phyloP scores from a whole-genome alignment of 2,888 invertebrate species.

The Tachina lurida region DNA sequence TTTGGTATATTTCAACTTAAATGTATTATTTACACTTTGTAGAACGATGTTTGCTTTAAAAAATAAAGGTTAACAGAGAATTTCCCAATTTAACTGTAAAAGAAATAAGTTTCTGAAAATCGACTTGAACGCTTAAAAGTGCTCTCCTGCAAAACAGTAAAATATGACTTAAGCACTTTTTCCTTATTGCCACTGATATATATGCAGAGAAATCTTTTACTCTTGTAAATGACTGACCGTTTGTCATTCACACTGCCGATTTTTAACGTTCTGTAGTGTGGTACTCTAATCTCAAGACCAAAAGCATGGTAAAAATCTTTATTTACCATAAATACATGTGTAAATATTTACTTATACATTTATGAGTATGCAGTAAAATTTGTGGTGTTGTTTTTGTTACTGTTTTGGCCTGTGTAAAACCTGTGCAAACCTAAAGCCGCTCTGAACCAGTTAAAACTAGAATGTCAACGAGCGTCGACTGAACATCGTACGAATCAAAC shows the following conservation, averaged over 20 bases:
- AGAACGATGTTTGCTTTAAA: too few relatives aligned
- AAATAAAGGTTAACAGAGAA: too few relatives aligned
- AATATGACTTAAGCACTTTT: too few relatives aligned
- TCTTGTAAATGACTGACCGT: background rate
- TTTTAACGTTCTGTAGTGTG: slow-evolving; percentile 30
- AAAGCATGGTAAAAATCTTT: slow-evolving; percentile 64
- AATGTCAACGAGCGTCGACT: slow-evolving; percentile 50
- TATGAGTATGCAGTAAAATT: slow-evolving; percentile 40
- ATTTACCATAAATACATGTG: slow-evolving; percentile 40
- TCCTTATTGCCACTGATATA: too few relatives aligned
- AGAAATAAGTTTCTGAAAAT: too few relatives aligned
- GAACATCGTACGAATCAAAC: slow-evolving; percentile 49
- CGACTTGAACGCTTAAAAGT: too few relatives aligned
- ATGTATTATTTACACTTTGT: too few relatives aligned
- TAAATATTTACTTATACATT: slow-evolving; percentile 30
- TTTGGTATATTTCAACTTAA: too few relatives aligned
- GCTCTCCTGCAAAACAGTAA: too few relatives aligned
- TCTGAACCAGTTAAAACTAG: slow-evolving; percentile 67
- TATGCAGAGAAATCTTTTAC: background rate
- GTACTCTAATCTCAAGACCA: slow-evolving; percentile 63
- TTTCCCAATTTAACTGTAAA: too few relatives aligned
- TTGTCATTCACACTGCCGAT: background rate
- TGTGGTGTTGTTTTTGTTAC: slow-evolving; percentile 41
- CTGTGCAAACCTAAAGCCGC: slow-evolving; percentile 55
- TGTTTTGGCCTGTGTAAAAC: slow-evolving; percentile 57